Conservation (phyloP, 92 coral and sea anemone species). For the Phymanthus crucifer region DNA sequence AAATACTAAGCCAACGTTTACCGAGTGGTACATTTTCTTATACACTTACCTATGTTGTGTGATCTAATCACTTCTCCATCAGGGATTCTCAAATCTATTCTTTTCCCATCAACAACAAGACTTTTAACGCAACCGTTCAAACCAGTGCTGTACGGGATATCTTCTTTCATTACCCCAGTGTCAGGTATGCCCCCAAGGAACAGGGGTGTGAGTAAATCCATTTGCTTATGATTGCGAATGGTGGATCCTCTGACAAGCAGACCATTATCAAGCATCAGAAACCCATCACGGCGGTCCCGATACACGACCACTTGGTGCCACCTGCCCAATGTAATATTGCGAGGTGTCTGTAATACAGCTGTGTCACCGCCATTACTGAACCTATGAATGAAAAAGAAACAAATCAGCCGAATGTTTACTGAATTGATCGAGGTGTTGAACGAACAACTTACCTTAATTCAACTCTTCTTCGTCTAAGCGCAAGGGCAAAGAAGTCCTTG, state of each 20-base stretch:
- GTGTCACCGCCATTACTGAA: slow-evolving; percentile 40
- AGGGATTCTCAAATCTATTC: slow-evolving; percentile 16
- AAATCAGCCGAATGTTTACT: too few relatives aligned
- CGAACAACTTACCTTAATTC: slow-evolving; percentile 32
- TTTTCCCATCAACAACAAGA: slow-evolving; percentile 27
- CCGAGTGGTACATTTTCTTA: background rate
- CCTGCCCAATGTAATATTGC: slow-evolving; percentile 34
- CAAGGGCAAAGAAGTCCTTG: slow-evolving; percentile 35
- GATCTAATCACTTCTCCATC: slow-evolving; percentile 25
- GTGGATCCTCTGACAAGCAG: slow-evolving; percentile 36
- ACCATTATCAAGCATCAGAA: slow-evolving; percentile 41
- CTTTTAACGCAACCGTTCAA: slow-evolving; percentile 27
- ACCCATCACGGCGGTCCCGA: slow-evolving; percentile 52
- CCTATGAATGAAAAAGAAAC: background rate
- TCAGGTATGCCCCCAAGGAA: slow-evolving; percentile 37
- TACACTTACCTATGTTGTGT: slow-evolving; percentile 18
- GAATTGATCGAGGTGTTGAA: background rate
- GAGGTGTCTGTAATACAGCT: slow-evolving; percentile 19
- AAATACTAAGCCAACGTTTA: too few relatives aligned
- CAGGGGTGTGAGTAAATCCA: slow-evolving; percentile 32
- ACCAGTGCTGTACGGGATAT: slow-evolving; percentile 22
- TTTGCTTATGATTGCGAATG: slow-evolving; percentile 20
- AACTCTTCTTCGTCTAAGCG: slow-evolving; percentile 17
- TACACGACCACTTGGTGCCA: slow-evolving; percentile 54
- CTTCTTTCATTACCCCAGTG: background rate